Evolutionary conservation across 2,797 vertebrate species (phyloP).

Genomic region (Nannoperca obscura): DNA sequence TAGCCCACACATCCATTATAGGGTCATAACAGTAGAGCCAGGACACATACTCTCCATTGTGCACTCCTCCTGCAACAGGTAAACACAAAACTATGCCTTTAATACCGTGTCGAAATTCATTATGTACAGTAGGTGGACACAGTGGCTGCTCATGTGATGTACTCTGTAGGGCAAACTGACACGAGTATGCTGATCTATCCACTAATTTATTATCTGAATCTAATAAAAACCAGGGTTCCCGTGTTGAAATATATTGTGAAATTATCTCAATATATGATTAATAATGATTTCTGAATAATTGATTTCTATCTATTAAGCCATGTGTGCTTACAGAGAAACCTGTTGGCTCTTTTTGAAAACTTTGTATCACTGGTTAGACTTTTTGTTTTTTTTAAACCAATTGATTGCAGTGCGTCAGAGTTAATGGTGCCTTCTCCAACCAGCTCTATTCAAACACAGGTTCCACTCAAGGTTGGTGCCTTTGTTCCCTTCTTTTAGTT

Average conservation of each 20-base stretch:
- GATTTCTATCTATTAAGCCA: neutral
- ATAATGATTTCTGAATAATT: neutral
- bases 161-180: neutral
- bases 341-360: neutral
- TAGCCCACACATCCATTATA: constrained; percentile 97
- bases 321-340: neutral
- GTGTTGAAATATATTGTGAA: neutral
- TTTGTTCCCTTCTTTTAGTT: constrained; percentile 36
- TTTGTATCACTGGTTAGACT: neutral
- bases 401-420: constrained; percentile 11
- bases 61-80: constrained; percentile 92
- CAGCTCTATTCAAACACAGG: constrained; percentile 27
- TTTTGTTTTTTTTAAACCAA: neutral
- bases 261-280: neutral
- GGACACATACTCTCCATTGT: constrained; percentile 98
- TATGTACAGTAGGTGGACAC: neutral
- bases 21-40: constrained; percentile 99
- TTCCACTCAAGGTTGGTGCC: constrained; percentile 17
- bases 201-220: neutral
- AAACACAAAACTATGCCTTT: constrained; percentile 33
- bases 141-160: constrained; percentile 1
- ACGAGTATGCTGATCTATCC: neutral
- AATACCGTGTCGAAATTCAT: constrained; percentile 3
- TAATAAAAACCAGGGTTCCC: neutral
- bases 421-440: constrained; percentile 15